These are phyloP conservation scores for Melanaphis sacchari DNA, from an alignment of 1,140 invertebrate genomes.

Conservation along the genomic window DNA sequence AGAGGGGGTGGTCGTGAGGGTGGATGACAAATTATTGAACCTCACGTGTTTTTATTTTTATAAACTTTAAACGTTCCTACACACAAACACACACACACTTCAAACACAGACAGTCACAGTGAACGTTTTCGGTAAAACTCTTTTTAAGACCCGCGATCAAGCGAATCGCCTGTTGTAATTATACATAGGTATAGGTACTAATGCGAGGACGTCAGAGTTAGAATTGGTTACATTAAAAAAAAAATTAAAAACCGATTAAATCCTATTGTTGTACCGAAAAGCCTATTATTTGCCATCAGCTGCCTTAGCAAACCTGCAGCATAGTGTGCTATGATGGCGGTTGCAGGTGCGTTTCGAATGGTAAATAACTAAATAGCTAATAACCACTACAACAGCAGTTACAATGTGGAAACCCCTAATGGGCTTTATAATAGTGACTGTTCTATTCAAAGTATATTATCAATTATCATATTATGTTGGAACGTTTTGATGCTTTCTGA, in stretches of 20 bases:
- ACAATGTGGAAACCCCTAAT: neutral
- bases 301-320: neutral
- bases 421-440: neutral
- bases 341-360: neutral
- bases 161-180: neutral
- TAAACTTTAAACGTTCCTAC: neutral
- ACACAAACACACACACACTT: neutral
- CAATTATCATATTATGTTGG: neutral
- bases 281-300: conserved; percentile 29
- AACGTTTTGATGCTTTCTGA: neutral
- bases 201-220: neutral
- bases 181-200: neutral
- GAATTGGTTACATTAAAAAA: neutral
- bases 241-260: conserved; percentile 10
- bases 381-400: neutral
- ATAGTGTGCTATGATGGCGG: neutral
- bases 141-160: neutral
- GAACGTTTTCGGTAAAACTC: neutral
- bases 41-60: neutral
- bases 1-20: too few species aligned
- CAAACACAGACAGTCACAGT: neutral
- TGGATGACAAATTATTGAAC: neutral
- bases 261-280: conserved; percentile 30
- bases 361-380: neutral
- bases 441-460: neutral